These are phyloP conservation scores for Hyalella azteca DNA, from an alignment of 2,888 invertebrate genomes.

Conservation along the genomic window DNA sequence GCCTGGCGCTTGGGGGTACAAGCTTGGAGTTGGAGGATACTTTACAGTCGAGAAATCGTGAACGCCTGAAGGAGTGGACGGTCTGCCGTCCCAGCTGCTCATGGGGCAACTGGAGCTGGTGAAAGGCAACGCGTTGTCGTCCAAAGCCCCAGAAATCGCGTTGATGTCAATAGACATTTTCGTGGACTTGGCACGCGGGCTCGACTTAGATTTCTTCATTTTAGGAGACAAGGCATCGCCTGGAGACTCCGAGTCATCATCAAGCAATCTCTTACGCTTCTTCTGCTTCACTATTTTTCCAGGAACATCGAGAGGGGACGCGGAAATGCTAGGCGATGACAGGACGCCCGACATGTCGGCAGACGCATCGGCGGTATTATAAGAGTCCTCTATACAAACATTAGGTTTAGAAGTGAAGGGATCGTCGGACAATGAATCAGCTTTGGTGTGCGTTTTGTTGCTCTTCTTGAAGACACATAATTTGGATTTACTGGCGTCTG, in stretches of 20 bases:
- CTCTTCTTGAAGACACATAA: slow-evolving; percentile 31
- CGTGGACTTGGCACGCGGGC: neutral
- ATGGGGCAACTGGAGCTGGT: neutral
- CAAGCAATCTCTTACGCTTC: neutral
- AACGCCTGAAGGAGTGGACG: neutral
- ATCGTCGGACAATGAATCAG: neutral
- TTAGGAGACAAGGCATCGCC: neutral
- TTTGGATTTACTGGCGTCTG: slow-evolving; percentile 1
- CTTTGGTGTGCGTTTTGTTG: neutral
- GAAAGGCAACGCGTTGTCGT: slow-evolving; percentile 9
- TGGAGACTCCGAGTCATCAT: neutral
- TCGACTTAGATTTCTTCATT: neutral
- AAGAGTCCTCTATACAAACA: neutral
- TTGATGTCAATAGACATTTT: neutral
- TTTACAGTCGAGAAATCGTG: neutral
- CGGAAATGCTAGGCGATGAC: neutral
- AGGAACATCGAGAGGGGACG: neutral
- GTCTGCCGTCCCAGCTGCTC: slow-evolving; percentile 1
- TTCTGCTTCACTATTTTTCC: neutral
- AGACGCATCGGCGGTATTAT: neutral
- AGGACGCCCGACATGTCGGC: neutral
- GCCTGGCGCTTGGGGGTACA: no score
- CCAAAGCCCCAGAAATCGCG: neutral
- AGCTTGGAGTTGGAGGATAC: neutral
- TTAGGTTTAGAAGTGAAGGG: neutral